phyloP scores from a whole-genome alignment of 2,113 vertebrate genomes.

The Chlorocebus sabaeus region DNA sequence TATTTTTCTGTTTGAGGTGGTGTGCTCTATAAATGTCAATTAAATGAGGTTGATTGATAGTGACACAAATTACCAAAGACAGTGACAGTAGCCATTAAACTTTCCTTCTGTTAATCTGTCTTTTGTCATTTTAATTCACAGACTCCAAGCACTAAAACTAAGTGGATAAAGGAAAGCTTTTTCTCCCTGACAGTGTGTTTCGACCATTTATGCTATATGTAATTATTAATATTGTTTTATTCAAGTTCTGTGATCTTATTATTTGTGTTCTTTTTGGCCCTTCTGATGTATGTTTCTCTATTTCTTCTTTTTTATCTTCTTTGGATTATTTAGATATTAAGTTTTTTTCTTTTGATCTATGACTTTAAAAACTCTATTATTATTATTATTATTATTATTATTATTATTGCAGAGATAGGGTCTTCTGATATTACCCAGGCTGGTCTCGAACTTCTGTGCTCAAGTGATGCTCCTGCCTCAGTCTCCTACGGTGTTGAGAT shows the following conservation, averaged over 20 bases:
- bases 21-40: background rate
- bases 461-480: no score
- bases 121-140: background rate
- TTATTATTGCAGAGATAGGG: no score
- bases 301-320: background rate
- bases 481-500: no score
- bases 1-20: background rate
- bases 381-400: no score
- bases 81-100: background rate
- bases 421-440: no score
- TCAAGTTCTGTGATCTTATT: background rate
- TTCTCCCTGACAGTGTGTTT: background rate
- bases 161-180: background rate
- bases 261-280: background rate
- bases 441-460: no score
- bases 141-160: background rate
- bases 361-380: no score
- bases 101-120: background rate
- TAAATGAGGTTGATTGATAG: background rate
- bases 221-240: background rate
- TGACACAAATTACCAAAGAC: background rate
- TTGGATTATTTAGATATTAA: background rate
- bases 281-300: background rate
- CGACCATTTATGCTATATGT: no score
- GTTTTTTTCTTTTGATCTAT: no score